phyloP scores from a whole-genome alignment of 2,797 vertebrate genomes.

The Rhadinocentrus ornatus region DNA sequence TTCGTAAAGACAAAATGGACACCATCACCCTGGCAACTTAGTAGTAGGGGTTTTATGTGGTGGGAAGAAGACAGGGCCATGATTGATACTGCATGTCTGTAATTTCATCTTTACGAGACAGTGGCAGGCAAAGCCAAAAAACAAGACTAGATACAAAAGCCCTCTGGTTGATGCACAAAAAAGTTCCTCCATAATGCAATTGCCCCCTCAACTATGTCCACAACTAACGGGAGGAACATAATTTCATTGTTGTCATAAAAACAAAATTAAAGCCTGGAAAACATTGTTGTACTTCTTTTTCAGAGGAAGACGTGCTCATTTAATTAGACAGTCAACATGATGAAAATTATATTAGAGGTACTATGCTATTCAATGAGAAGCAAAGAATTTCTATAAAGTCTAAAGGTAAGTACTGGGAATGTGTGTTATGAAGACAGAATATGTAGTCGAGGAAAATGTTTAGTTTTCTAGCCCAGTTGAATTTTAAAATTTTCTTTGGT shows the following conservation, averaged over 20 bases:
- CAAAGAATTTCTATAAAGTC: constrained; percentile 11
- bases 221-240: constrained; percentile 29
- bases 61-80: constrained; percentile 44
- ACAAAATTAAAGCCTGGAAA: constrained; percentile 24
- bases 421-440: constrained; percentile 27
- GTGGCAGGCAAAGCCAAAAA: constrained; percentile 42
- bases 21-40: constrained; percentile 27
- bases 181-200: constrained; percentile 42
- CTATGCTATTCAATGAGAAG: constrained; percentile 12
- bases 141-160: constrained; percentile 58
- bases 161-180: constrained; percentile 37
- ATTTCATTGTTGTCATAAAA: constrained; percentile 23
- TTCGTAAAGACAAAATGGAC: constrained; percentile 36
- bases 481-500: constrained; percentile 68
- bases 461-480: constrained; percentile 67
- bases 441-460: constrained; percentile 67
- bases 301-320: constrained; percentile 36
- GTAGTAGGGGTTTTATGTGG: constrained; percentile 18
- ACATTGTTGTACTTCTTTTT: constrained; percentile 16
- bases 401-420: not conserved
- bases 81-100: constrained; percentile 41
- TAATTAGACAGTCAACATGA: no score
- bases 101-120: constrained; percentile 65
- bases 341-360: constrained; percentile 35
- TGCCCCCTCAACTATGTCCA: constrained; percentile 36